Evolutionary conservation across 2,888 invertebrate species (phyloP), one percentile per base, ranked within the genome.

Genomic region (Gisinianus flammeolus): DNA sequence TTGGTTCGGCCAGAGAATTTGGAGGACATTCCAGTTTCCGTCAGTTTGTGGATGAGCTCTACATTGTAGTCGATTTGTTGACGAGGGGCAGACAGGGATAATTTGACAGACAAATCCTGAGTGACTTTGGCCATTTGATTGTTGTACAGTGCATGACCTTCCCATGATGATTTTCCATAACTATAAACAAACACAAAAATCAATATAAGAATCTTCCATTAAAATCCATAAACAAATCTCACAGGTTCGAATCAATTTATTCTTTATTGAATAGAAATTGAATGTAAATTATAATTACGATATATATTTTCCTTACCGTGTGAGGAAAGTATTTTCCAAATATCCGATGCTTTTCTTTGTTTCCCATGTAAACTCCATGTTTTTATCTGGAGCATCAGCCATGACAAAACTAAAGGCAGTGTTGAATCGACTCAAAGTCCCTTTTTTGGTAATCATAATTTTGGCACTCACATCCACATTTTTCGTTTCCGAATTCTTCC

Each of bases 91-190:
- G 73, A 33, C 8, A 86, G 72, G 5, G 82, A 83, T 2, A 83
- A 56, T 54, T 83, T 79, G 4, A 85, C 26, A 16, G 81, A 80
- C 24, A 85, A 75, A 54, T 85, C 85, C 4, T 80, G 80, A 22
- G 82, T 81, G n/a, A 80, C 82, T 2, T 78, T 71, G 28, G 79
- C 69, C 19, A 79, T 68, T 75, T 84, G 83, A 56, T 82, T 79
- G 44, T 84, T 85, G 80, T 85, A 86, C 35, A 85, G 28, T 52
- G 85, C 85, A 30, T 85, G 85, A 24, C 83, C 83, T 64, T 84
- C 82, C 86, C 86, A 86, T 16, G 79, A 74, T 6, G 83, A 81
- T 52, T 84, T 81, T 0, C 85, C 86, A 62, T 85, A 73, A 0
- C 80, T 82, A 31, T 85, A 72, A 35, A 5, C 5, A 8, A 35